These are phyloP conservation scores for Passerina amoena DNA, from an alignment of 2,113 vertebrate species.

Conservation along the genomic window DNA sequence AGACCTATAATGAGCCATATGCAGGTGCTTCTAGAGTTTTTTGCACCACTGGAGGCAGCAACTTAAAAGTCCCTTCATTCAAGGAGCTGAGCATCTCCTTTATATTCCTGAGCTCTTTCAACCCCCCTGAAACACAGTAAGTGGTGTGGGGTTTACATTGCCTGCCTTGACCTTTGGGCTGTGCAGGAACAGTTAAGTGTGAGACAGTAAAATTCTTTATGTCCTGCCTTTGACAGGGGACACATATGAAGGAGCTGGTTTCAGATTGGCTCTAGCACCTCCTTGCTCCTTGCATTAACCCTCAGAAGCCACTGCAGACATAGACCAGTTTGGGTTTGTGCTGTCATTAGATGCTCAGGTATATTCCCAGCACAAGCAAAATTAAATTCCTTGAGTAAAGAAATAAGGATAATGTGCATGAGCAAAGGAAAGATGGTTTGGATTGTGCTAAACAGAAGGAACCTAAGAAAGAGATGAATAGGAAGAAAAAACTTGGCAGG, in stretches of 20 bases:
- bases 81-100: background rate
- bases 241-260: accelerated
- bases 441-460: background rate
- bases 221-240: background rate
- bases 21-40: background rate
- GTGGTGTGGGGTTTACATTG: background rate
- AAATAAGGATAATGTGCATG: background rate
- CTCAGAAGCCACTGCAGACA: background rate
- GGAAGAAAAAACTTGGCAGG: background rate
- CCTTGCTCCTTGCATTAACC: background rate
- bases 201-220: background rate
- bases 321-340: background rate
- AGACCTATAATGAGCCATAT: background rate
- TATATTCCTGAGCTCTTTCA: background rate
- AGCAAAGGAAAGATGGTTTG: background rate
- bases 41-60: background rate
- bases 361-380: background rate
- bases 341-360: background rate
- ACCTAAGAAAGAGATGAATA: background rate
- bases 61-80: background rate
- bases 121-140: background rate
- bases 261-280: background rate
- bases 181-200: background rate
- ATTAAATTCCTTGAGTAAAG: background rate
- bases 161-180: background rate